phyloP scores from a whole-genome alignment of 1,140 invertebrate species.

The Drosophila carrolli region DNA sequence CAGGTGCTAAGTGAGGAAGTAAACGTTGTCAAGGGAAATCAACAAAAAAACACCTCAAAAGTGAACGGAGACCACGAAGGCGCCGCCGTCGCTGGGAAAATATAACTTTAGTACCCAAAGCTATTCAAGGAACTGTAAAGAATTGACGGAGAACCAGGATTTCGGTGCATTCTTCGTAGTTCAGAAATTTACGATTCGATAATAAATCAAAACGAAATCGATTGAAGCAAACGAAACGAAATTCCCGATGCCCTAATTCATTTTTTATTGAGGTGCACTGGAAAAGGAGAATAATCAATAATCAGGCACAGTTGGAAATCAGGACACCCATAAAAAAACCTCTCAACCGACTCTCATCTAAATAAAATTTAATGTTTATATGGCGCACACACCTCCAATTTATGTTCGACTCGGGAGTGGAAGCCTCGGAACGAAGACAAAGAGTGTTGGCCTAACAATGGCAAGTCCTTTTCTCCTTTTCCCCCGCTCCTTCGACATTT shows the following conservation, averaged over 20 bases:
- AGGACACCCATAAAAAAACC: constrained; percentile 73
- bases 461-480: constrained; percentile 44
- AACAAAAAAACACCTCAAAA: constrained; percentile 24
- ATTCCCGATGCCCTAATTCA: constrained; percentile 73
- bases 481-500: constrained; percentile 19
- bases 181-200: constrained; percentile 67
- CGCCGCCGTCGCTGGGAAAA: constrained; percentile 29
- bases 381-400: constrained; percentile 61
- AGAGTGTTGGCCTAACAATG: constrained; percentile 39
- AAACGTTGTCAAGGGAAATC: constrained; percentile 62
- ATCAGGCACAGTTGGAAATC: constrained; percentile 76
- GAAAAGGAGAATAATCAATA: constrained; percentile 67
- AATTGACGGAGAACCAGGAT: constrained; percentile 16
- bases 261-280: constrained; percentile 74
- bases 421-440: constrained; percentile 39
- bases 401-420: constrained; percentile 8
- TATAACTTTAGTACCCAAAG: constrained; percentile 7
- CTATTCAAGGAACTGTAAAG: constrained; percentile 4
- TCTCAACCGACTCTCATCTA: constrained; percentile 54
- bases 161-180: constrained; percentile 49
- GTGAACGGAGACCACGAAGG: constrained; percentile 36
- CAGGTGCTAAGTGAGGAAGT: constrained; percentile 70
- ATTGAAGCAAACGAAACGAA: constrained; percentile 15
- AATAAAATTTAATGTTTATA: constrained; percentile 81
- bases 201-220: constrained; percentile 69